Evolutionary conservation across 2,113 vertebrate genomes (phyloP).

Genomic region (Hippolais icterina): DNA sequence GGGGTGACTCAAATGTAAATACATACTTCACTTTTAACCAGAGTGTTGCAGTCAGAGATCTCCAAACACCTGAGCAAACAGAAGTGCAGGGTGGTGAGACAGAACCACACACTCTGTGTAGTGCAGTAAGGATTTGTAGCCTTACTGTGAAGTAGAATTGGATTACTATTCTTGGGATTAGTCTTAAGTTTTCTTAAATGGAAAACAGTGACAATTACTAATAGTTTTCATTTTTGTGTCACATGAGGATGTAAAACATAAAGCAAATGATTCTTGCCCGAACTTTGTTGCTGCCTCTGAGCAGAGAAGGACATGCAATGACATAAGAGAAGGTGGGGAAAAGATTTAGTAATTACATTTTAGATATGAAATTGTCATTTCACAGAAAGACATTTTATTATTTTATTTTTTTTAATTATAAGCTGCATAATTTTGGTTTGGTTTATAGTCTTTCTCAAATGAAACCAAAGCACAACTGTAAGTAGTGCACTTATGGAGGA

Average conservation of each 20-base stretch:
- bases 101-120: neutral
- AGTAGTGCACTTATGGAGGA: neutral
- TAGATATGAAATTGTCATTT: neutral
- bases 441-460: neutral
- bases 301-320: neutral
- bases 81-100: neutral
- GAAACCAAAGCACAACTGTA: neutral
- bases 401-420: neutral
- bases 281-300: neutral
- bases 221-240: neutral
- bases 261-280: neutral
- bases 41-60: neutral
- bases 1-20: neutral
- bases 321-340: neutral
- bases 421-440: neutral
- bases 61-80: neutral
- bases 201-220: neutral
- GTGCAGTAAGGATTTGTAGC: neutral
- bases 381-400: neutral
- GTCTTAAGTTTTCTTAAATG: neutral
- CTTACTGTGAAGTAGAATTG: neutral
- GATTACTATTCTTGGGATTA: neutral
- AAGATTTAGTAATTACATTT: neutral
- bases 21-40: accelerated
- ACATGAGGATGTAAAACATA: neutral